Base-by-base conservation (phyloP, 2,797 vertebrate species). In the Anguilla anguilla region DNA sequence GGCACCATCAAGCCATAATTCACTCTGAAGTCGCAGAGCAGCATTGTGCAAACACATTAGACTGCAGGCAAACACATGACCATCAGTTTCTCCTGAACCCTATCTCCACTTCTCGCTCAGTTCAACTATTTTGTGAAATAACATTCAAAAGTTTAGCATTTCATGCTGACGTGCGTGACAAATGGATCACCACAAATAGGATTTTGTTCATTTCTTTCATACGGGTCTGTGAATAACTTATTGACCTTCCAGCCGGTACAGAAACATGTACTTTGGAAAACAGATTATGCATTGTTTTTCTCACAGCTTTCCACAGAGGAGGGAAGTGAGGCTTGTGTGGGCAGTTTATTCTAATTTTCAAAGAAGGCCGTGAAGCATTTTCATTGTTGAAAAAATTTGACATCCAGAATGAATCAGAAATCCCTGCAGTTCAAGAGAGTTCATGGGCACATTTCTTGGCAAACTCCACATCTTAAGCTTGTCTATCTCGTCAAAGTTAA, bases 391-490 rank as follows among this genome's bases (percentile, higher is more conserved):
- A 89, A 90, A 89, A 86, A 85, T 87, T 82, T 85, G 43, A 86
- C 57, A 86, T 74, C 84, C 84, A 86, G 87, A 87, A 89, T 86
- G 84, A 88, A 89, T 87, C 89, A 85, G n/a, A 86, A 61, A 90
- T 86, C 86, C 72, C 86, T 89, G 86, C 67, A 89, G 86, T 87
- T 84, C 39, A 85, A 87, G 69, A 43, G 35, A 17, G 31, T 79
- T 11, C 43, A 51, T 81, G 43, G 22, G 77, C 6, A 81, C 46
- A 81, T 81, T 19, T 81, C 43, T 51, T 19, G 17, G 39, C 46
- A 81, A 77, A 49, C 6, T 49, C 39, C 5, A 51, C 43, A 49
- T 1, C 77, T 46, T 6, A 81, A n/a, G 22, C 43, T 89, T 86
- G 86, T 67, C 82, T 55, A n/a, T 64, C n/a, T 22, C 51, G 59